Conservation (phyloP, 2,113 vertebrate species). For the Rhinoderma darwinii region DNA sequence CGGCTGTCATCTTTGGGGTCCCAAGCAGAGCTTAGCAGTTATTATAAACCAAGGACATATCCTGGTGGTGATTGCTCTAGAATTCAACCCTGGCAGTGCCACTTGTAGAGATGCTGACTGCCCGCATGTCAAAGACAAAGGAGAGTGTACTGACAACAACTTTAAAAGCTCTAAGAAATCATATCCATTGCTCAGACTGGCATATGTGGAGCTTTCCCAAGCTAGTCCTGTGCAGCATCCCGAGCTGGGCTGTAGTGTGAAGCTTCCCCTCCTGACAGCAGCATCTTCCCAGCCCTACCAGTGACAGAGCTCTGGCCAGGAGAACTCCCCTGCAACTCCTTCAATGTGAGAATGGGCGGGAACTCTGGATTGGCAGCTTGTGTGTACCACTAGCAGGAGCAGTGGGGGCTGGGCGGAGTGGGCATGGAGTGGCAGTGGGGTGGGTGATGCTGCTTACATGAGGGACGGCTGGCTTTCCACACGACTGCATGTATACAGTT, state of each 20-base stretch:
- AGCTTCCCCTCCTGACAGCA: neutral
- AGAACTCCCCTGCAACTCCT: conserved; percentile 52
- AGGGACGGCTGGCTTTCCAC: neutral
- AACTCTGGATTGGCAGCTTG: conserved; percentile 8
- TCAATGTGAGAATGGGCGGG: conserved; percentile 45
- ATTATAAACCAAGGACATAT: conserved; percentile 27
- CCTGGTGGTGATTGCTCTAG: neutral
- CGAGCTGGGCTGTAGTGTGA: conserved; percentile 1
- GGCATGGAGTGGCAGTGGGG: conserved; percentile 35
- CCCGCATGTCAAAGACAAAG: neutral
- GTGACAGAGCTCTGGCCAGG: conserved; percentile 41
- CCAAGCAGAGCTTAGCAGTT: conserved; percentile 15
- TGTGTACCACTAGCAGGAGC: conserved; percentile 29
- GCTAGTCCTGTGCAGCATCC: conserved; percentile 1
- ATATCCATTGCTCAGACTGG: neutral
- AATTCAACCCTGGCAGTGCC: conserved; percentile 40
- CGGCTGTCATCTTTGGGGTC: conserved; percentile 41
- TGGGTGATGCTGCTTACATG: neutral
- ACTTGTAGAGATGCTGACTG: neutral
- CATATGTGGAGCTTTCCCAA: neutral
- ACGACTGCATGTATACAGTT: neutral
- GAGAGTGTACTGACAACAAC: neutral
- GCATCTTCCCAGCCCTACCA: conserved; percentile 52
- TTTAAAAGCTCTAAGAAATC: neutral
- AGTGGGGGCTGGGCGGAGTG: conserved; percentile 42